A percentile compares a stretch with the other conserved stretches of the same genome.
phyloP scores from a whole-genome alignment of 1,140 invertebrate species.

The Nixonia krombeini region DNA sequence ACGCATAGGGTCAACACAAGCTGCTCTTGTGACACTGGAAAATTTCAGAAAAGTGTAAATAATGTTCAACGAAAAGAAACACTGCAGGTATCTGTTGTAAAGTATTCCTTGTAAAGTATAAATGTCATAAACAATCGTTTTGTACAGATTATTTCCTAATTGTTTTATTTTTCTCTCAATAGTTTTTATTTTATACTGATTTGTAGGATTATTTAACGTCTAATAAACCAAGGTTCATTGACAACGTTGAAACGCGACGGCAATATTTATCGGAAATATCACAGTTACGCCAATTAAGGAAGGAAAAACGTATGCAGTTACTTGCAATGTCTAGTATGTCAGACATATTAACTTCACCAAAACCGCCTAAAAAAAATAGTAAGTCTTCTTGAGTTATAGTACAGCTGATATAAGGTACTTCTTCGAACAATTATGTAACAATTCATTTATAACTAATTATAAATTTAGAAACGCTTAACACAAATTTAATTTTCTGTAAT shows the following conservation, averaged over 20 bases:
- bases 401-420: too few relatives aligned
- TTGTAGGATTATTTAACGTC: constrained; percentile 64
- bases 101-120: too few relatives aligned
- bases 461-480: too few relatives aligned
- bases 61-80: constrained; percentile 36
- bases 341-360: constrained; percentile 45
- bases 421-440: background rate
- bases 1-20: constrained; percentile 17
- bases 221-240: constrained; percentile 66
- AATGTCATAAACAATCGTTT: background rate
- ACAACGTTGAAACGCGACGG: constrained; percentile 65
- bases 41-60: constrained; percentile 15
- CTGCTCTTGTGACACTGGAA: constrained; percentile 47
- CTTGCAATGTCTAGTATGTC: constrained; percentile 60
- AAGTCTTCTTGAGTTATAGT: too few relatives aligned
- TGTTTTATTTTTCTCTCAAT: constrained; percentile 1
- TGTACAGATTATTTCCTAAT: background rate
- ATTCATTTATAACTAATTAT: constrained; percentile 5
- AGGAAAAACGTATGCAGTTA: constrained; percentile 61
- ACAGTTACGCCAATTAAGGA: constrained; percentile 61
- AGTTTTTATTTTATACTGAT: constrained; percentile 3
- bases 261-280: constrained; percentile 66
- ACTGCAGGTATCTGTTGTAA: constrained; percentile 59
- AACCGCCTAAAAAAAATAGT: constrained; percentile 51
- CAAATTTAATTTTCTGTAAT: too few relatives aligned